Evolutionary conservation across 2,888 invertebrate genomes (phyloP), one percentile per base, ranked within the genome.

Genomic region (Morpho achilles): DNA sequence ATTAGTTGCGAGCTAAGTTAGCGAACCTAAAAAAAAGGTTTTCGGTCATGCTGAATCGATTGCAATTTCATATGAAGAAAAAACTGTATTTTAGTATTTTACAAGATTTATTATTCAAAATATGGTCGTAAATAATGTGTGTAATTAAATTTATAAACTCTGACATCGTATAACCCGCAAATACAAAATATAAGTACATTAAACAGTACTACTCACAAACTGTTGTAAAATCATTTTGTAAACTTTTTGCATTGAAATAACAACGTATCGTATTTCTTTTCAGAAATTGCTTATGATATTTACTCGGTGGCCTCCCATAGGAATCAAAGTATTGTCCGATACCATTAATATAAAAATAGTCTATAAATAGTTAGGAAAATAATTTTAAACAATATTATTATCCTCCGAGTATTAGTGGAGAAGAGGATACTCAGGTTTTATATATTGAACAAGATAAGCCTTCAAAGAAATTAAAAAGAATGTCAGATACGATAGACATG

Each of bases 241-340:
- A 50, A 9, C 56, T 40, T 9, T 46, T 50, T 47, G 43, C 62
- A 50, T 65, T 63, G 53, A 49, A 69, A 58, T 48, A 7, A 63
- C 65, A 69, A 40, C 45, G 42, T 50, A 40, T 66, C 16, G 62
- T 47, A 55, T 67, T 65, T 16, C 58, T 60, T 23, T 63, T 45
- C 43, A 65, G 61, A 49, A 65, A 67, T 1, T 8, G 16, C 60
- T 10, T 44, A 23, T 66, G 65, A 47, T 51, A 58, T 7, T 51
- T 59, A 9, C 8, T 40, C 4, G 61, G 61, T 9, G 53, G n/a
- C 41, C 62, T 32, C 8, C 62, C 65, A 56, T 46, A 62, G 3
- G 65, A 61, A 45, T 65, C 59, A 56, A 62, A 62, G 42, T 65
- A 62, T 41, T 61, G 50, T 16, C 61, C 61, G 4, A 58, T 8